Conservation (phyloP, 2,113 vertebrate genomes). For the Daubentonia madagascariensis region DNA sequence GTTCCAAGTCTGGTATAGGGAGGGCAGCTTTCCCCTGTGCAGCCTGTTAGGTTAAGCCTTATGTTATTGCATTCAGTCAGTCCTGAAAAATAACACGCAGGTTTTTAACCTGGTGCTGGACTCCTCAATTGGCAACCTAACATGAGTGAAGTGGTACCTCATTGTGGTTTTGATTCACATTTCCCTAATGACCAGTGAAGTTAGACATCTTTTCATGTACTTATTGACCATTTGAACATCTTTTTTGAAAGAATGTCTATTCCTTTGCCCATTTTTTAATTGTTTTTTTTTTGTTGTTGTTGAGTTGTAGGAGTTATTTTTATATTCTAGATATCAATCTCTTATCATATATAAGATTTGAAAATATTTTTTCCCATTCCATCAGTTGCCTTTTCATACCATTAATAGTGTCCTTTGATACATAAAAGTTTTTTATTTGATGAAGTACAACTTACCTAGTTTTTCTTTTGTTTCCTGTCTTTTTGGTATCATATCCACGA, state of each 20-base stretch:
- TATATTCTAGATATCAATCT: background rate
- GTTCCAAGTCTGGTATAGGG: background rate
- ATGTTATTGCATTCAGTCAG: no score
- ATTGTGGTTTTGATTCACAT: background rate
- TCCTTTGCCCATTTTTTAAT: background rate
- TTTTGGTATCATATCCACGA: background rate
- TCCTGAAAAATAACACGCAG: background rate
- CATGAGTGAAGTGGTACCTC: background rate
- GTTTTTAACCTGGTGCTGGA: background rate
- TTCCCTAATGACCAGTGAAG: background rate
- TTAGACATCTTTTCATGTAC: background rate
- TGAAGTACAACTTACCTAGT: background rate
- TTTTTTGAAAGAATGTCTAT: no score
- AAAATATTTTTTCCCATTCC: background rate
- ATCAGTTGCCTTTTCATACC: background rate
- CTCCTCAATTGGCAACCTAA: background rate
- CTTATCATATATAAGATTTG: background rate
- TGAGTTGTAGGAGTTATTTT: background rate
- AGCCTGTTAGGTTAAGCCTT: background rate
- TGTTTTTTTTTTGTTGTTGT: background rate
- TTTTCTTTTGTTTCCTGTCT: background rate
- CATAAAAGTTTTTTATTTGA: background rate
- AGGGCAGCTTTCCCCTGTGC: background rate
- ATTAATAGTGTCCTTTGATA: background rate
- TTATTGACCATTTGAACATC: background rate